These are phyloP conservation scores for Nineta flava DNA, from an alignment of 2,888 invertebrate genomes.

Conservation along the genomic window DNA sequence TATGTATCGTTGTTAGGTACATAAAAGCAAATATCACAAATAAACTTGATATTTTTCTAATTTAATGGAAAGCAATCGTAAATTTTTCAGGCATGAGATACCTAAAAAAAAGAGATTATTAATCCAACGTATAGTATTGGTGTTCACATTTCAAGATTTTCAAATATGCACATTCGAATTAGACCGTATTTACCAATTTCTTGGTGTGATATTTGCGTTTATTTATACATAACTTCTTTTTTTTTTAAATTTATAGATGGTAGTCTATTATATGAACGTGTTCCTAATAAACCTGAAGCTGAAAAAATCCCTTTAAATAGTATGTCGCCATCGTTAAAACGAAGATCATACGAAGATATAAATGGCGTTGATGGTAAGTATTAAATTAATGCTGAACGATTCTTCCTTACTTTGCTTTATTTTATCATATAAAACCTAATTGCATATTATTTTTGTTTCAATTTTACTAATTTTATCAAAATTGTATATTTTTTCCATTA, in stretches of 20 bases:
- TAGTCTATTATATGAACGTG: slow-evolving; percentile 72
- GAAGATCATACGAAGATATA: slow-evolving; percentile 76
- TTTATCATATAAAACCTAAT: not conserved
- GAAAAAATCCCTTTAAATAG: slow-evolving; percentile 46
- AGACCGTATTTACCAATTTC: no score
- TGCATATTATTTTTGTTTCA: not conserved
- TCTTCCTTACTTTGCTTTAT: not conserved
- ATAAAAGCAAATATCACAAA: no score
- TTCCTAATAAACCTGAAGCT: slow-evolving; percentile 60
- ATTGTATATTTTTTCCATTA: no score
- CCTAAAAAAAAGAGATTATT: no score
- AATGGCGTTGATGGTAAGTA: slow-evolving; percentile 76
- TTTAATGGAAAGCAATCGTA: no score
- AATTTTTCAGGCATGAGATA: no score
- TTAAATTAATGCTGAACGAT: slow-evolving; percentile 8
- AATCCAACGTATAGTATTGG: no score
- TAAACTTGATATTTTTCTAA: no score
- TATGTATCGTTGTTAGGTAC: no score
- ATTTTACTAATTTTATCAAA: not conserved
- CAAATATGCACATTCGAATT: no score
- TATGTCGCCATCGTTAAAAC: slow-evolving; percentile 50
- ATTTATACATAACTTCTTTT: not conserved
- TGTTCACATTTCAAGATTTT: no score
- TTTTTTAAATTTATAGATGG: slow-evolving; percentile 44
- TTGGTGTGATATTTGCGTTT: no score